Evolutionary conservation across 2,888 invertebrate genomes (phyloP).

Genomic region (Drosophila subsilvestris): DNA sequence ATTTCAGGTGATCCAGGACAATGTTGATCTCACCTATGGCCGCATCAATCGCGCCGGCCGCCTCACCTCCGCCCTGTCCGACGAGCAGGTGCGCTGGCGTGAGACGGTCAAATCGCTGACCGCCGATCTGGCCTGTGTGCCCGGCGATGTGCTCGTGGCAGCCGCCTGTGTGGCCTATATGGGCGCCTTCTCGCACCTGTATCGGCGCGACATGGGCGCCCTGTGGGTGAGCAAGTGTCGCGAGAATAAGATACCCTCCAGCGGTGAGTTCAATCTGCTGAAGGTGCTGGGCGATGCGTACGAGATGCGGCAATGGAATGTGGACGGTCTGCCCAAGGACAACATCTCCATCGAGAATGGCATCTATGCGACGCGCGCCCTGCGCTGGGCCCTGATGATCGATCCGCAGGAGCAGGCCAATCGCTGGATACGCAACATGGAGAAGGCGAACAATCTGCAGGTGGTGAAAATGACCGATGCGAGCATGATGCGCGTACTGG

Average conservation of each 20-base stretch:
- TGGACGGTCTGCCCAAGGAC: slow-evolving; percentile 94
- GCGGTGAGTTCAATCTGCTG: slow-evolving; percentile 88
- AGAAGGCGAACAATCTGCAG: slow-evolving; percentile 89
- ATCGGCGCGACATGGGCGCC: slow-evolving; percentile 88
- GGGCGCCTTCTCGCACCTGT: slow-evolving; percentile 93
- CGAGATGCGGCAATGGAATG: slow-evolving; percentile 95
- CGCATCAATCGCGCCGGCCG: slow-evolving; percentile 92
- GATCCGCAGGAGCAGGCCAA: slow-evolving; percentile 98
- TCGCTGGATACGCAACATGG: slow-evolving; percentile 96
- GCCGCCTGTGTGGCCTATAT: slow-evolving; percentile 95
- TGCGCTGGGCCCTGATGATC: slow-evolving; percentile 95
- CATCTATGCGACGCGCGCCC: slow-evolving; percentile 92
- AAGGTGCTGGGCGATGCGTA: slow-evolving; percentile 92
- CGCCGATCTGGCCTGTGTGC: slow-evolving; percentile 88
- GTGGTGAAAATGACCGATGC: slow-evolving; percentile 92
- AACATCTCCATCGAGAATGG: slow-evolving; percentile 96
- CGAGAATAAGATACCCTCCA: slow-evolving; percentile 89
- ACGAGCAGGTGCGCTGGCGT: slow-evolving; percentile 94
- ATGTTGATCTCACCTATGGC: slow-evolving; percentile 91
- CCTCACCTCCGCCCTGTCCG: slow-evolving; percentile 93
- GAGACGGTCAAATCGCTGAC: slow-evolving; percentile 89
- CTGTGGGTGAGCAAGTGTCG: slow-evolving; percentile 89
- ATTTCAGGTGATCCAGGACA: slow-evolving; percentile 89
- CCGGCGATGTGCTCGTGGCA: slow-evolving; percentile 94
- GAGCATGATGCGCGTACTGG: slow-evolving; percentile 90